A percentile compares a stretch with the other conserved stretches of the same genome.
Conservation (phyloP, 2,888 invertebrate genomes). For the Conus canariensis region DNA sequence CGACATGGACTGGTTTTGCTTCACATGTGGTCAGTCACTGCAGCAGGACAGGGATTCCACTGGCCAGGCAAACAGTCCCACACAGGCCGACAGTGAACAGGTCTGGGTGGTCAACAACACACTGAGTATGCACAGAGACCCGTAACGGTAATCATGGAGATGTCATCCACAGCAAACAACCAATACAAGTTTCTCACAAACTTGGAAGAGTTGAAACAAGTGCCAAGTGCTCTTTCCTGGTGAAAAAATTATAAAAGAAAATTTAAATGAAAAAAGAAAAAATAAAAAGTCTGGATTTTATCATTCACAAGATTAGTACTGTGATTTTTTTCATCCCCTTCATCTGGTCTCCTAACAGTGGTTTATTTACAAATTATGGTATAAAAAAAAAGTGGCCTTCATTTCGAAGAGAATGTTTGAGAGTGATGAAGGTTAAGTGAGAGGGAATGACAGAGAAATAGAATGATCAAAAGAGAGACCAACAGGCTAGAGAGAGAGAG, state of each 20-base stretch:
- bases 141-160: background rate
- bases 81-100: background rate
- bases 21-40: no score
- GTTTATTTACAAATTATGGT: background rate
- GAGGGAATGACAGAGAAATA: background rate
- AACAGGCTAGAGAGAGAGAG: background rate
- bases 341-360: background rate
- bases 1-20: no score
- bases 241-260: no score
- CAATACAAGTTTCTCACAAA: background rate
- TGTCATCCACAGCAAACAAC: background rate
- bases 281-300: background rate
- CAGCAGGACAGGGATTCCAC: background rate
- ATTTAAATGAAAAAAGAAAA: background rate
- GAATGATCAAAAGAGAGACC: background rate
- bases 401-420: background rate
- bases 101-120: background rate
- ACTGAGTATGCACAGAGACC: background rate
- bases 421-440: background rate
- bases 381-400: background rate
- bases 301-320: no score
- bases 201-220: background rate
- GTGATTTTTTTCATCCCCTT: background rate
- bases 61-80: background rate
- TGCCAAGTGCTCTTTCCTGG: background rate